Evolutionary conservation across 2,113 vertebrate genomes (phyloP), one percentile per base, ranked within the genome.

Genomic region (Notiomystis cincta): DNA sequence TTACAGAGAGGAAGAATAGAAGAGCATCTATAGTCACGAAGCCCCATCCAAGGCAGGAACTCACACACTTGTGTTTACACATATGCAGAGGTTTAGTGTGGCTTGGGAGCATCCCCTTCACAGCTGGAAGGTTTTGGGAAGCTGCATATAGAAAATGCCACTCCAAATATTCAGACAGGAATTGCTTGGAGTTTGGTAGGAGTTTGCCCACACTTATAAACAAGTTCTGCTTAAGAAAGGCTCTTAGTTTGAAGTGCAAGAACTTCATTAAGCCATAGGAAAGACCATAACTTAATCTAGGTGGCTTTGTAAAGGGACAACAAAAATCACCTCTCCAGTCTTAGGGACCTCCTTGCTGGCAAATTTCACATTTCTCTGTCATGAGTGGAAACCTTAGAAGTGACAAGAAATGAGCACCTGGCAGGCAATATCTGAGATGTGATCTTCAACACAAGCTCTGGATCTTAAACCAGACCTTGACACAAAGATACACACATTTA

Each of bases 361-460:
- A 75, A 75, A 50, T 58, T 89, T 89, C 60, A 40, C 12, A 37
- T n/a, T 15, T 58, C 19, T 87, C 44, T 91, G 47, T 16, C 10
- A 27, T 0, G 1, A 0, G 0, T 16, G 8, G 35, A 62, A 48
- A 53, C 27, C 6, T 15, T 35, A 71, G 19, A 70, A 50, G 24
- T 42, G 25, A 58, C 1, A 7, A 86, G 42, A 78, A 83, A 71
- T 13, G 5, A 70, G 18, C 16, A 53, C 4, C 35, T 62, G 27
- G 9, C 33, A 66, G 31, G 22, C 7, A 89, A 1, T 31, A 62
- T 45, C 22, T 82, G 44, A 86, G 33, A 62, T 13, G 3, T 42
- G 9, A 67, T 40, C 37, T 37, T 79, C 47, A 60, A 45, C n/a
- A 80, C 19, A 37, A 31, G 7, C 4, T 48, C 25, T 61, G 47